Percentiles rank a stretch among this genome's conserved stretches.
These are phyloP conservation scores for Scaptomyza pallida DNA, from an alignment of 1,140 invertebrate species.

Conservation along the genomic window DNA sequence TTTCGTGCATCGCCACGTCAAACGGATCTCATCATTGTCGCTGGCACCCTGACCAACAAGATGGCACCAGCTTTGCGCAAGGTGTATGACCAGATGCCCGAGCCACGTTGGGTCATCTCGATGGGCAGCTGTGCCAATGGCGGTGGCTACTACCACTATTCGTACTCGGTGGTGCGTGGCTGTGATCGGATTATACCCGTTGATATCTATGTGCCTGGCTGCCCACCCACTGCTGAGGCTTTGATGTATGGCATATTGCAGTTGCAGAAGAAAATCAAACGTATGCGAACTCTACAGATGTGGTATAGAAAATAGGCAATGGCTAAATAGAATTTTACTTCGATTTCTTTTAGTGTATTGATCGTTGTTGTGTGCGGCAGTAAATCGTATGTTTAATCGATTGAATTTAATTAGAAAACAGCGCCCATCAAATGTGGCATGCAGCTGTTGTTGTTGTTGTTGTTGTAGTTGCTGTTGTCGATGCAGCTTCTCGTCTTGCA, in stretches of 20 bases:
- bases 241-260: slow-evolving; percentile 96
- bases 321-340: neutral
- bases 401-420: slow-evolving; percentile 73
- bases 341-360: neutral
- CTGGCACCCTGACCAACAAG: slow-evolving; percentile 99
- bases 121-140: slow-evolving; percentile 99
- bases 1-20: slow-evolving; percentile 98
- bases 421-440: slow-evolving; percentile 65
- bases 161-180: slow-evolving; percentile 97
- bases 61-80: slow-evolving; percentile 99
- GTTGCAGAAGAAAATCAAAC: slow-evolving; percentile 97
- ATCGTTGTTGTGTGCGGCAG: slow-evolving; percentile 48
- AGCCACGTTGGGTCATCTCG: slow-evolving; percentile 97
- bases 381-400: slow-evolving; percentile 74
- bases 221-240: slow-evolving; percentile 98
- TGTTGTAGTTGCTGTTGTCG: no score
- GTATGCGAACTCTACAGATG: slow-evolving; percentile 91
- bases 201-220: slow-evolving; percentile 99
- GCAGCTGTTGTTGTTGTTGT: slow-evolving; percentile 22
- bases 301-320: slow-evolving; percentile 94
- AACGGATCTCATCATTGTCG: slow-evolving; percentile 98
- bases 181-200: slow-evolving; percentile 99
- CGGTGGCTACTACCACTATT: slow-evolving; percentile 99
- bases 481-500: slow-evolving; percentile 16
- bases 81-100: slow-evolving; percentile 97